phyloP scores from a whole-genome alignment of 2,797 vertebrate species.

The Mallotus villosus region DNA sequence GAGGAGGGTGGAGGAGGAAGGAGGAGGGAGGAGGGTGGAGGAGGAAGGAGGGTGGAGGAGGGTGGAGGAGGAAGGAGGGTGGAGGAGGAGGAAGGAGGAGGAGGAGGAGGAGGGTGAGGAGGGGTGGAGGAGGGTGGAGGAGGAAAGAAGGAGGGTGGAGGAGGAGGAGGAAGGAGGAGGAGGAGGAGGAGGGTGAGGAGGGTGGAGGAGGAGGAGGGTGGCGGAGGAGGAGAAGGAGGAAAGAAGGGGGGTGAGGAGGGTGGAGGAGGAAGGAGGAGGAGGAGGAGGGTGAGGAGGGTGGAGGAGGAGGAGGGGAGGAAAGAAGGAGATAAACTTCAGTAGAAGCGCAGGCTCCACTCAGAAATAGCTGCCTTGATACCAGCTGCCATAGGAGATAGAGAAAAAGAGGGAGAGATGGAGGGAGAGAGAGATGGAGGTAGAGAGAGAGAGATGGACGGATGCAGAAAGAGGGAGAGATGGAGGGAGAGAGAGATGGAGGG shows the following conservation, averaged over 20 bases:
- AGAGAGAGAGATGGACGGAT: constrained; percentile 8
- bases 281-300: too few relatives aligned
- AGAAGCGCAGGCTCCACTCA: background rate
- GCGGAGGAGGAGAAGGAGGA: background rate
- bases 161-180: too few relatives aligned
- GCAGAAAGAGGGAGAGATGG: constrained; percentile 2
- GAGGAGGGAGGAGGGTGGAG: background rate
- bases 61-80: background rate
- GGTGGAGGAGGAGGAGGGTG: background rate
- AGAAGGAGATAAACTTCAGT: too few relatives aligned
- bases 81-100: background rate
- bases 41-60: too few relatives aligned
- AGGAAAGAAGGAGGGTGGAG: background rate
- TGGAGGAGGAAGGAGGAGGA: background rate
- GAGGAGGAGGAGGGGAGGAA: background rate
- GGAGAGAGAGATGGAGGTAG: constrained; percentile 16
- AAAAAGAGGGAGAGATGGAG: constrained; percentile 8
- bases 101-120: too few relatives aligned
- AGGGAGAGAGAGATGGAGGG: too few relatives aligned
- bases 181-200: background rate
- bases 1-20: too few relatives aligned
- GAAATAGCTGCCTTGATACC: constrained; percentile 8
- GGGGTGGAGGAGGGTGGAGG: background rate
- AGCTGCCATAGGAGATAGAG: background rate
- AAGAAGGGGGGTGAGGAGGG: background rate